Evolutionary conservation across 1,140 invertebrate genomes (phyloP).

Genomic region (Onthophagus taurus): DNA sequence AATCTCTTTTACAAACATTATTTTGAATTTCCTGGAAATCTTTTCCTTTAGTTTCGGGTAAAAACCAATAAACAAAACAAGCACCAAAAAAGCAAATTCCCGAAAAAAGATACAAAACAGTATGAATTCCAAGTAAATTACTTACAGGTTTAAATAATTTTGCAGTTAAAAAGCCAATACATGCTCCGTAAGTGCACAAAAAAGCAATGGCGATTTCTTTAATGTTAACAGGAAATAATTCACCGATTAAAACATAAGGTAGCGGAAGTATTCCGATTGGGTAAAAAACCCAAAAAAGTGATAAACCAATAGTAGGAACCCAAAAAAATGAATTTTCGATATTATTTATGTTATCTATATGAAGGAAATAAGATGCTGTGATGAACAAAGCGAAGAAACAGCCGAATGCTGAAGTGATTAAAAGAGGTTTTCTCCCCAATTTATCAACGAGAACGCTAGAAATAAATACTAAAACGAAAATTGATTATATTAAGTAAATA

Average conservation of each 20-base stretch:
- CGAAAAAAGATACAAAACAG: constrained; percentile 47
- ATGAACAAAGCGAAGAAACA: constrained; percentile 43
- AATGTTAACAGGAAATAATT: constrained; percentile 60
- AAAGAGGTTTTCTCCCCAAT: constrained; percentile 57
- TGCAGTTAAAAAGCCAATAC: constrained; percentile 60
- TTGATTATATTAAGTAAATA: not conserved
- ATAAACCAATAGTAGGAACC: constrained; percentile 52
- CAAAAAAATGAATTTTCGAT: constrained; percentile 39
- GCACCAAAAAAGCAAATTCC: constrained; percentile 44
- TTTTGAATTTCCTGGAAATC: constrained; percentile 13
- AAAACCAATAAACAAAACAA: constrained; percentile 47
- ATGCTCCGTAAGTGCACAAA: constrained; percentile 54
- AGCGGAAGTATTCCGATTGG: constrained; percentile 57
- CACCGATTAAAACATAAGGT: constrained; percentile 60
- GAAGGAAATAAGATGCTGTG: constrained; percentile 49
- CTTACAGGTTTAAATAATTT: constrained; percentile 53
- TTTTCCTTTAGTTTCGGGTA: constrained; percentile 68
- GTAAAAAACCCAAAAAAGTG: constrained; percentile 58
- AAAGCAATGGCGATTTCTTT: constrained; percentile 57
- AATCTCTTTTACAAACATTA: too few relatives aligned
- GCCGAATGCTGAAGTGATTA: constrained; percentile 48
- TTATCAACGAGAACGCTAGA: constrained; percentile 55
- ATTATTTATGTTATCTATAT: constrained; percentile 36
- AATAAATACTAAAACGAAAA: constrained; percentile 42
- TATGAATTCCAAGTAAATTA: constrained; percentile 44